Conservation (phyloP, 1,140 invertebrate genomes). For the Popillia japonica region DNA sequence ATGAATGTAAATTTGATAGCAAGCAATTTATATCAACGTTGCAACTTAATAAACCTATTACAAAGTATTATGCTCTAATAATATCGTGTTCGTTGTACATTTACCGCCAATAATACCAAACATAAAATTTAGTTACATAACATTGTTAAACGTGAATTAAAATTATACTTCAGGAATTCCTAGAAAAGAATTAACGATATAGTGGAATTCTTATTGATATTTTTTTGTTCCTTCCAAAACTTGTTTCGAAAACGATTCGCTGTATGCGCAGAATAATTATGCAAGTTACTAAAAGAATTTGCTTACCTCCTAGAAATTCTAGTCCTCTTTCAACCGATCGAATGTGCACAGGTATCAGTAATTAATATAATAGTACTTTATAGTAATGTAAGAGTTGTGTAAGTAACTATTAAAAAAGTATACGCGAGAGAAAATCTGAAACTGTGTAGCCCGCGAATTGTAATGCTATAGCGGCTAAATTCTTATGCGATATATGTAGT, state of each 20-base stretch:
- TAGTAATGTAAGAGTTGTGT: background rate
- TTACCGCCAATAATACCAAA: too few relatives aligned
- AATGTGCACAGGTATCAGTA: background rate
- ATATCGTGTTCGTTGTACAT: too few relatives aligned
- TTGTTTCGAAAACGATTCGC: background rate
- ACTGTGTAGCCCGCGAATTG: background rate
- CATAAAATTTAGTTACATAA: too few relatives aligned
- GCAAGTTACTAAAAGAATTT: background rate
- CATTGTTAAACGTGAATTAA: too few relatives aligned
- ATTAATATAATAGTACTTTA: too few relatives aligned
- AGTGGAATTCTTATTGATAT: too few relatives aligned
- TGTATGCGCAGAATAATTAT: background rate
- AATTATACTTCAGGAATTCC: too few relatives aligned
- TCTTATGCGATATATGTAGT: background rate
- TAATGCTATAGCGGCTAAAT: background rate
- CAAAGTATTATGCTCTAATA: too few relatives aligned
- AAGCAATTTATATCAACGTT: too few relatives aligned
- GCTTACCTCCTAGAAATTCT: background rate
- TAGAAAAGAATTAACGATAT: too few relatives aligned
- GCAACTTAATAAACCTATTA: too few relatives aligned
- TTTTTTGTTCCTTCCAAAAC: background rate
- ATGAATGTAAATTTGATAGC: too few relatives aligned
- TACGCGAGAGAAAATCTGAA: background rate
- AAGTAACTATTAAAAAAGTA: background rate
- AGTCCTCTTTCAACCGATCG: background rate